These are phyloP conservation scores for Eristalis intricaria DNA, from an alignment of 2,888 invertebrate genomes.

Conservation along the genomic window DNA sequence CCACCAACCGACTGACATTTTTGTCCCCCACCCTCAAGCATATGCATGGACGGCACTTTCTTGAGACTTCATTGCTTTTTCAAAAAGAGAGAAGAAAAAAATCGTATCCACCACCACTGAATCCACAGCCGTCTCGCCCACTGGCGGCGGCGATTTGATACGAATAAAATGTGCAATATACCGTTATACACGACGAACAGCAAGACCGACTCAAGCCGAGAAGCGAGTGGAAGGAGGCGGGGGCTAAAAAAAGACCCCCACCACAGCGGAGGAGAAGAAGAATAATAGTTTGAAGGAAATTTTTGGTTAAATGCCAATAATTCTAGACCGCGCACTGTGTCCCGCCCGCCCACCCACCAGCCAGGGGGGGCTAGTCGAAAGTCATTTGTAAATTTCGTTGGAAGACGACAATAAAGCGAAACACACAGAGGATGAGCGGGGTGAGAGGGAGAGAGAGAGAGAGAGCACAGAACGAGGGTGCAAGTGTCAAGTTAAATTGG, in stretches of 20 bases:
- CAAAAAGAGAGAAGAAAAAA: background rate
- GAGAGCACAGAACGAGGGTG: background rate
- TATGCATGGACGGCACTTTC: constrained; percentile 43
- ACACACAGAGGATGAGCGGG: background rate
- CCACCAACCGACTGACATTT: background rate
- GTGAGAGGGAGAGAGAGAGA: background rate
- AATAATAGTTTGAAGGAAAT: constrained; percentile 64
- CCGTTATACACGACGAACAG: constrained; percentile 22
- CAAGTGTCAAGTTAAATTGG: constrained; percentile 1
- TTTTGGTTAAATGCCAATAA: constrained; percentile 68
- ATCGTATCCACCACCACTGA: too few relatives aligned
- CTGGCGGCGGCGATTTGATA: constrained; percentile 6
- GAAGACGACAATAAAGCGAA: constrained; percentile 24
- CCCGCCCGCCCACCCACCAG: constrained; percentile 21
- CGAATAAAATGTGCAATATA: constrained; percentile 40
- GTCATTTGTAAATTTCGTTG: constrained; percentile 58
- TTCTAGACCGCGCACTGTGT: constrained; percentile 29
- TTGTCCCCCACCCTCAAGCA: constrained; percentile 2
- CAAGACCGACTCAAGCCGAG: background rate
- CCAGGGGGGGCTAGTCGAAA: constrained; percentile 39
- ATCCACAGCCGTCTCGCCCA: background rate
- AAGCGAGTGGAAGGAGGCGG: background rate
- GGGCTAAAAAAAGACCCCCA: background rate
- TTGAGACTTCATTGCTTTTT: constrained; percentile 8
- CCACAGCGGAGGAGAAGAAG: constrained; percentile 4